A percentile compares a stretch with the other conserved stretches of the same genome.
Evolutionary conservation across 1,140 invertebrate genomes (phyloP).

Genomic region (Zaprionus ghesquierei): DNA sequence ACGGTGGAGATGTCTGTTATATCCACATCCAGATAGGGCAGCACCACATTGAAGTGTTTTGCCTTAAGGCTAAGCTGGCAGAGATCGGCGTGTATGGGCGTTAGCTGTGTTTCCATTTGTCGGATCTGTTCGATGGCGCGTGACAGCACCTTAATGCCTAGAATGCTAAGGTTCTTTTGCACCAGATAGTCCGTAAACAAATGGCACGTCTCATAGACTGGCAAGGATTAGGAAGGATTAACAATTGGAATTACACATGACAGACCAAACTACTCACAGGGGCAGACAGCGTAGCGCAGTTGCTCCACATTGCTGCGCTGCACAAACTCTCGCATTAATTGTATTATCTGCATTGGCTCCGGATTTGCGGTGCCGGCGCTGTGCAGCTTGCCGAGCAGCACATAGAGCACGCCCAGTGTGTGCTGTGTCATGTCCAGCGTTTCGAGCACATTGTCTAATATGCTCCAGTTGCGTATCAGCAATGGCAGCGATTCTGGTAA

Average conservation of each 20-base stretch:
- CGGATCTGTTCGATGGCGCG: slow-evolving; percentile 95
- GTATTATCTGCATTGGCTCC: slow-evolving; percentile 82
- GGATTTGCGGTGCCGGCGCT: slow-evolving; percentile 82
- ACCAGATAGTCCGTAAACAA: slow-evolving; percentile 90
- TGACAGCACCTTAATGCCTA: slow-evolving; percentile 92
- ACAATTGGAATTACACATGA: not conserved
- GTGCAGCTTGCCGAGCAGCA: slow-evolving; percentile 91
- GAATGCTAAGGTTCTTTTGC: slow-evolving; percentile 89
- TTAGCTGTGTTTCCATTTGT: slow-evolving; percentile 93
- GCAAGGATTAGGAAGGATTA: not conserved
- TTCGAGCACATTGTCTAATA: slow-evolving; percentile 94
- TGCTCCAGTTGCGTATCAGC: slow-evolving; percentile 90
- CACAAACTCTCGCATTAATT: slow-evolving; percentile 89
- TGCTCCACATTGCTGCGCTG: slow-evolving; percentile 93
- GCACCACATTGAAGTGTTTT: slow-evolving; percentile 95
- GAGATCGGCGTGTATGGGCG: slow-evolving; percentile 96
- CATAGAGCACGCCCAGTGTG: slow-evolving; percentile 92
- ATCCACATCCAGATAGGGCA: slow-evolving; percentile 94
- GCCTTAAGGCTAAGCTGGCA: slow-evolving; percentile 95
- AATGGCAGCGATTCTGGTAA: slow-evolving; percentile 91
- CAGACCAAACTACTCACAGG: slow-evolving; percentile 87
- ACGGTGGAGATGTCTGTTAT: slow-evolving; percentile 92
- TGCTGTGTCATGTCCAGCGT: slow-evolving; percentile 95
- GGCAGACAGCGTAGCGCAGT: slow-evolving; percentile 91
- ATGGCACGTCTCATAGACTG: slow-evolving; percentile 95